Conservation (phyloP, 2,888 invertebrate species). For the Drosophila macrospina region DNA sequence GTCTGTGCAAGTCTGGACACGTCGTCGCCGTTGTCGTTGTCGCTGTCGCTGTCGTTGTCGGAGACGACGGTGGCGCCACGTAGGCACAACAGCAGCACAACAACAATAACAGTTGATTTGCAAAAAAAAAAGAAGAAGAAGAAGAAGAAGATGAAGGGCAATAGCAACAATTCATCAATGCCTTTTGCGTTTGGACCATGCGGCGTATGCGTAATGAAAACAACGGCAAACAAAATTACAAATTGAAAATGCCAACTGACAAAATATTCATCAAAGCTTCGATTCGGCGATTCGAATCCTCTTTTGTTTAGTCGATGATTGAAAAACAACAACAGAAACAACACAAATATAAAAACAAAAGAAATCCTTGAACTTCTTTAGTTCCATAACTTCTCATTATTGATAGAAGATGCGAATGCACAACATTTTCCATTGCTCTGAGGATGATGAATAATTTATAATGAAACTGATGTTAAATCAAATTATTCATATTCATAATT, state of each 20-base stretch:
- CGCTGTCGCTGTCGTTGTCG: slow-evolving; percentile 11
- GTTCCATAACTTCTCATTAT: too few species aligned
- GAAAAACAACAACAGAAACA: not conserved
- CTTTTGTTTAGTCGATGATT: too few species aligned
- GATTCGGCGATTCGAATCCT: too few species aligned
- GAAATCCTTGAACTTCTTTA: too few species aligned
- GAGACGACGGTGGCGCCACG: slow-evolving; percentile 63
- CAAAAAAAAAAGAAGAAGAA: too few species aligned
- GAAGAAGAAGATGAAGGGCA: too few species aligned
- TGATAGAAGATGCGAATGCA: too few species aligned
- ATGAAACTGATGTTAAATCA: too few species aligned
- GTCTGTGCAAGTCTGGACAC: slow-evolving; percentile 71
- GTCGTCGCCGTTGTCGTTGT: slow-evolving; percentile 56
- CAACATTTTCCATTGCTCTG: too few species aligned
- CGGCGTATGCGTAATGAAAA: slow-evolving; percentile 73
- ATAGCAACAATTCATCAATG: slow-evolving; percentile 77
- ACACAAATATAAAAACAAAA: too few species aligned
- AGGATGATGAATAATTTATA: too few species aligned
- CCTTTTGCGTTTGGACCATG: slow-evolving; percentile 38
- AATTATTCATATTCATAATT: too few species aligned
- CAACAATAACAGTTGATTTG: slow-evolving; percentile 62
- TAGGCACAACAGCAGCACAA: slow-evolving; percentile 51
- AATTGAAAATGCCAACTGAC: slow-evolving; percentile 2
- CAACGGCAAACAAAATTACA: slow-evolving; percentile 14
- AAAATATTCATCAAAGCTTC: not conserved